Conservation (phyloP, 2,113 vertebrate genomes). For the Plecturocebus donacophilus region DNA sequence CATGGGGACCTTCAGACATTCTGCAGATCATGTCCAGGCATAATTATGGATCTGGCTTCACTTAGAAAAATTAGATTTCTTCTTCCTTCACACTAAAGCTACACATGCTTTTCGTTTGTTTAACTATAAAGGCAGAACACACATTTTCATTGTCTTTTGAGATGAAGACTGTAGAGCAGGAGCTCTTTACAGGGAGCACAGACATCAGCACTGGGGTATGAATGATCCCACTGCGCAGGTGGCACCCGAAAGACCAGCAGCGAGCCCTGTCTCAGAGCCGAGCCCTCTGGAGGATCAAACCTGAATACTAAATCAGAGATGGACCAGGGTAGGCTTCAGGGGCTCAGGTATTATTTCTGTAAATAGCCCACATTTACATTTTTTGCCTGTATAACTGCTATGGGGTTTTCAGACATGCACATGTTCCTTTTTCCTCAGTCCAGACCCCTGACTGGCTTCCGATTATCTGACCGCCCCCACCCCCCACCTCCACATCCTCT, state of each 20-base stretch:
- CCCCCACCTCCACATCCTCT: background rate
- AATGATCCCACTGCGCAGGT: rapidly evolving
- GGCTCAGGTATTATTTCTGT: too few relatives aligned
- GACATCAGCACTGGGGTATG: background rate
- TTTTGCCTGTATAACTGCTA: background rate
- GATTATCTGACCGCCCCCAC: background rate
- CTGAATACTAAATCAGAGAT: background rate
- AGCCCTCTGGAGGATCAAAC: rapidly evolving
- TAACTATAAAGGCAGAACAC: background rate
- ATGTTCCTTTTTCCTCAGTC: background rate
- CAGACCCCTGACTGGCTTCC: background rate
- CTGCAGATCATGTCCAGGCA: background rate
- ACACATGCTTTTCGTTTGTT: background rate
- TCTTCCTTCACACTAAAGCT: background rate
- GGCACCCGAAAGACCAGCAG: rapidly evolving
- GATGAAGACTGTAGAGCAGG: background rate
- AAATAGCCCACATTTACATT: background rate
- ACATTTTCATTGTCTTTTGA: background rate
- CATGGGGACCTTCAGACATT: background rate
- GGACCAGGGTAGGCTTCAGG: background rate
- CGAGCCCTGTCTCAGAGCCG: background rate
- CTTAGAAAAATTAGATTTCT: background rate
- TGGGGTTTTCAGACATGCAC: background rate
- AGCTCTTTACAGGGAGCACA: background rate
- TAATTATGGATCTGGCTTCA: background rate